Evolutionary conservation across 1,140 invertebrate species (phyloP).

Genomic region (Brachionus sp.): DNA sequence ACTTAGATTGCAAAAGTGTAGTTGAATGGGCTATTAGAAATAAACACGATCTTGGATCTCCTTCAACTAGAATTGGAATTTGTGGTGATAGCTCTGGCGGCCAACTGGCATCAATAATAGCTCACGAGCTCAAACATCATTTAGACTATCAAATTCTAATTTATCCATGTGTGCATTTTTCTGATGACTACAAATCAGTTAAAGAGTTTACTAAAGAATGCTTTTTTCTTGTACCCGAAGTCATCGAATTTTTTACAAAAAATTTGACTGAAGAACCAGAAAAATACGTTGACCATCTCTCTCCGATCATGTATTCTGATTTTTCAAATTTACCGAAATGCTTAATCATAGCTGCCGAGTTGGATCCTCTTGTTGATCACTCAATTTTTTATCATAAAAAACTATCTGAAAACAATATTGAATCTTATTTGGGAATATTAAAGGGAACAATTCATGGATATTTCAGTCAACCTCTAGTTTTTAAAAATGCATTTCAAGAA

Average conservation of each 20-base stretch:
- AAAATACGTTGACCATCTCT: not conserved
- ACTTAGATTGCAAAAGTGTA: constrained; percentile 15
- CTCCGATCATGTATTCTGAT: not conserved
- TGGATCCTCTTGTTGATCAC: constrained; percentile 28
- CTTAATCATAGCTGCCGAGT: constrained; percentile 35
- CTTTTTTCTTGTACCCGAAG: not conserved
- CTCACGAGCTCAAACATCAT: constrained; percentile 13
- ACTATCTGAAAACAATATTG: not conserved
- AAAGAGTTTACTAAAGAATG: constrained; percentile 38
- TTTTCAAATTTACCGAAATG: constrained; percentile 8
- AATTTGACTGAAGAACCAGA: constrained; percentile 20
- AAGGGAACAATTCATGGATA: constrained; percentile 41
- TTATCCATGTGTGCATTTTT: constrained; percentile 38
- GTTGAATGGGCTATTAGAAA: constrained; percentile 24
- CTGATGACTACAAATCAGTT: not conserved
- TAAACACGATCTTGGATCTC: not conserved
- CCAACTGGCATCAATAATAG: not conserved
- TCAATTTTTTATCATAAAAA: constrained; percentile 28
- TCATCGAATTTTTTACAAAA: constrained; percentile 13
- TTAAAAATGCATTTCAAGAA: constrained; percentile 3
- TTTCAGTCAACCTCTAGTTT: constrained; percentile 16
- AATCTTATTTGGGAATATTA: constrained; percentile 4
- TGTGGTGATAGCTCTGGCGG: constrained; percentile 43
- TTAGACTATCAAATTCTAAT: constrained; percentile 37
- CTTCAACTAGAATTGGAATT: not conserved